Evolutionary conservation across 2,888 invertebrate species (phyloP).

Genomic region (Conomelus anceps): DNA sequence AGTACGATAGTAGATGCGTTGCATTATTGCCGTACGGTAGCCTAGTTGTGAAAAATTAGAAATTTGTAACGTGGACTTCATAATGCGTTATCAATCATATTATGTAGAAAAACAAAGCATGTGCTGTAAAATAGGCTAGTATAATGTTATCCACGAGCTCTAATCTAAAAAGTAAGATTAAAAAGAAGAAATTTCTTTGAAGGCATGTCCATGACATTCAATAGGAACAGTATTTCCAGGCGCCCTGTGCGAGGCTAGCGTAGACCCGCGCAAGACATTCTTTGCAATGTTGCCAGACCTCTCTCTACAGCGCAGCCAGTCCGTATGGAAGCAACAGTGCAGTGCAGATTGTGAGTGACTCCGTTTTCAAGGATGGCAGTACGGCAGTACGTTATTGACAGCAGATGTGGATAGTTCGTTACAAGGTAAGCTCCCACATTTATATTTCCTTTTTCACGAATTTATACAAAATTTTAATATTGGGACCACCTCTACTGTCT

Average conservation of each 20-base stretch:
- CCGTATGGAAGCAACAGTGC: constrained; percentile 17
- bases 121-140: background rate
- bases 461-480: background rate
- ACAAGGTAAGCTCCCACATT: background rate
- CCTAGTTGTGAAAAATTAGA: background rate
- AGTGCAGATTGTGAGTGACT: background rate
- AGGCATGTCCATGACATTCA: constrained; percentile 12
- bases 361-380: constrained; percentile 2
- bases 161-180: background rate
- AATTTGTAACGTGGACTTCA: background rate
- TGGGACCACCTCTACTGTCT: background rate
- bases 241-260: constrained; percentile 12
- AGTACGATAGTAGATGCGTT: background rate
- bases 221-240: constrained; percentile 2
- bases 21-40: background rate
- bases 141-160: background rate
- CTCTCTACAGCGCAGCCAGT: background rate
- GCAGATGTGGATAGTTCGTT: background rate
- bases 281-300: constrained; percentile 18
- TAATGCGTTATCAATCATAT: background rate
- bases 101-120: background rate
- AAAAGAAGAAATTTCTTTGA: constrained; percentile 2
- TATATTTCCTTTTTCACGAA: background rate
- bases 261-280: constrained; percentile 20
- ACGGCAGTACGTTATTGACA: background rate